Base-by-base conservation (phyloP, 2,888 invertebrate species). In the Lithophane semibrunnea region DNA sequence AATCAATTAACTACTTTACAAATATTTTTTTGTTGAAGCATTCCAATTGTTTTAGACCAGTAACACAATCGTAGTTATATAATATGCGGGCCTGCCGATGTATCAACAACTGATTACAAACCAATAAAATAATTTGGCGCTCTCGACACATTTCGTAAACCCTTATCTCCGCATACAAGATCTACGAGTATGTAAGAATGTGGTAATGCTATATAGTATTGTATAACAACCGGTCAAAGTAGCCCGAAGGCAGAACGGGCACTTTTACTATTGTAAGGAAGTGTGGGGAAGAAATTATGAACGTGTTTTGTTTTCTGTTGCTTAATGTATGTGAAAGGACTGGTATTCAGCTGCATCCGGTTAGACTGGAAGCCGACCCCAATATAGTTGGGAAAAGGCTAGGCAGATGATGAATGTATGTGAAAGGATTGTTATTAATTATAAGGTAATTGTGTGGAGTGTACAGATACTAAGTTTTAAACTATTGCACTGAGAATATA, bases 221-320 rank as follows among this genome's bases (percentile, higher is more conserved):
- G 68, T 61, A 69, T 79, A 85, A 83, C 18, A 78, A 85, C 86
- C 74, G 87, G 87, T 80, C 80, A 76, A 71, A 56, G 29, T 58
- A 42, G 79, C 79, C 73, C 24, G 67, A 77, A 60, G 85, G 79
- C 73, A 67, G 21, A 64, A 21, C 21, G 63, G 75, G 52, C 64
- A 80, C 80, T 84, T 81, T 87, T 86, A 82, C 85, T 85, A 75
- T 80, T 78, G 85, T 75, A 67, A 79, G 85, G 76, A 87, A 88
- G 81, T 83, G 80, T 72, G 74, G 75, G 75, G 83, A 86, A 88
- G 88, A 85, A 80, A 78, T 79, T 80, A 66, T 84, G n/a, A 71
- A 42, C 74, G 54, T 78, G 82, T 82, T 79, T 77, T 82, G 79
- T 80, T 80, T 64, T 79, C 58, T 64, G 54, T 88, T 85, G 64